Evolutionary conservation across 2,888 invertebrate species (phyloP).

Genomic region (Drosophila fungiperda): DNA sequence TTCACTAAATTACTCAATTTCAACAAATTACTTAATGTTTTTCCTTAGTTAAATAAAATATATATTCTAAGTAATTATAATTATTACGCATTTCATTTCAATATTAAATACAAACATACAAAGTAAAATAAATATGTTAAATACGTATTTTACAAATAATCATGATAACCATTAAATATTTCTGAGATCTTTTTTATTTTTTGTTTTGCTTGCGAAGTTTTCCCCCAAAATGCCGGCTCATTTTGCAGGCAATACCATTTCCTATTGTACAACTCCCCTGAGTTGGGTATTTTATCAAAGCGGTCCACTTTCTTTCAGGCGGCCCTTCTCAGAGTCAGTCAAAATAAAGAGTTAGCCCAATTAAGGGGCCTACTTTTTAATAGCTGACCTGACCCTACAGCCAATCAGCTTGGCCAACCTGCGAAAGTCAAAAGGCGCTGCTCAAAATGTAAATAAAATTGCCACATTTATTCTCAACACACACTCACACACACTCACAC

Average conservation of each 20-base stretch:
- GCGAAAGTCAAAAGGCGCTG: constrained; percentile 53
- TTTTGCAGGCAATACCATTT: background rate
- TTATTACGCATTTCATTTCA: background rate
- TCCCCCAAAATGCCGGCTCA: background rate
- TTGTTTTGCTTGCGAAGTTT: background rate
- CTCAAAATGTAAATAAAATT: constrained; percentile 74
- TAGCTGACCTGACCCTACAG: constrained; percentile 30
- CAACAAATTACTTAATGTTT: background rate
- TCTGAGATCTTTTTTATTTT: background rate
- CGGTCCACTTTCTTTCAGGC: constrained; percentile 22
- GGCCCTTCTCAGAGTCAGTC: constrained; percentile 1
- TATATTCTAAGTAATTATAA: background rate
- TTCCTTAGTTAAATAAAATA: background rate
- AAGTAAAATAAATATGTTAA: background rate
- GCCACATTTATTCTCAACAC: constrained; percentile 67
- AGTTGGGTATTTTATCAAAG: background rate
- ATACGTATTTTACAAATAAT: background rate
- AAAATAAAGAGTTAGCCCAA: constrained; percentile 65
- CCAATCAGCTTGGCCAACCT: constrained; percentile 30
- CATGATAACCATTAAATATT: background rate
- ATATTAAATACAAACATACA: background rate
- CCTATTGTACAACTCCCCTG: background rate
- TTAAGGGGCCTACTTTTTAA: constrained; percentile 53
- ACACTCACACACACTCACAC: constrained; percentile 9
- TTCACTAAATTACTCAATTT: background rate